Percentiles rank a stretch among this genome's conserved stretches.
Conservation (phyloP, 2,113 vertebrate genomes). For the Galeopterus variegatus region DNA sequence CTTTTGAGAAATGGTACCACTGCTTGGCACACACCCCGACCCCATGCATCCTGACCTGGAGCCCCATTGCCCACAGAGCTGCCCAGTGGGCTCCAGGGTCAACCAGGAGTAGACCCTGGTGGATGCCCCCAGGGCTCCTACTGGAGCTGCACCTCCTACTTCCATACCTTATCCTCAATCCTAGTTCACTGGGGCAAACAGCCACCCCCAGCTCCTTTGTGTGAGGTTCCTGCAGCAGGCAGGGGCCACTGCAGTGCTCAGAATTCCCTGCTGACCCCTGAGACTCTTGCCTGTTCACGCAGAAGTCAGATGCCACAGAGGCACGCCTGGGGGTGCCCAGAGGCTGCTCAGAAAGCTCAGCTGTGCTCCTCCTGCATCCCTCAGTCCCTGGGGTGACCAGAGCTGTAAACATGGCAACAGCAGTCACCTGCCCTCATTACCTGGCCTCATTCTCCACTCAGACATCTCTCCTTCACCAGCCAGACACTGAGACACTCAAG, state of each 20-base stretch:
- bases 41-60: background rate
- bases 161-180: too few relatives aligned
- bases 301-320: background rate
- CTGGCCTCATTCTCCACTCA: background rate
- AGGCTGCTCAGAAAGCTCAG: background rate
- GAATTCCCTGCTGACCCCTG: background rate
- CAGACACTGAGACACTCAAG: background rate
- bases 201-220: background rate
- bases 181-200: background rate
- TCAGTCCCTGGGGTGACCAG: background rate
- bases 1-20: background rate
- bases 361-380: background rate
- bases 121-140: background rate
- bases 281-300: background rate
- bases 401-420: constrained; percentile 27
- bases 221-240: background rate
- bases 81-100: background rate
- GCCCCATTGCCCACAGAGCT: background rate
- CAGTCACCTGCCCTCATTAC: background rate
- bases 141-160: too few relatives aligned
- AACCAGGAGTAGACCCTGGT: background rate
- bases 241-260: background rate
- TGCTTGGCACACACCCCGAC: background rate
- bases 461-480: background rate
- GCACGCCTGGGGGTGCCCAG: background rate